Base-by-base conservation (phyloP, 1,140 invertebrate species). In the Sitophilus oryzae region DNA sequence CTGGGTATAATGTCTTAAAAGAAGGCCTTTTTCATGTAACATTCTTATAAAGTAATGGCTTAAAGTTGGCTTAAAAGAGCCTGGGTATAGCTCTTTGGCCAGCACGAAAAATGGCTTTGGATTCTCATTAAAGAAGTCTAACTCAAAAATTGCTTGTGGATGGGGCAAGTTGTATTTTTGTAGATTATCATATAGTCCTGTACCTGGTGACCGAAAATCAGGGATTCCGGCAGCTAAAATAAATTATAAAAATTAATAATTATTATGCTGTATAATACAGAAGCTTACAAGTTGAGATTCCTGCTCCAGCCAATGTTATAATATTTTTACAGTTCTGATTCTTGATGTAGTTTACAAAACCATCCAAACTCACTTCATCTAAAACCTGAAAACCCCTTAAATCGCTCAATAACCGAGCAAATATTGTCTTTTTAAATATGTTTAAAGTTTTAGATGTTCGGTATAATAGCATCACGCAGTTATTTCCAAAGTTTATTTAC, bases 141-240 rank as follows among this genome's bases (percentile, higher is more conserved):
- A 82, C 69, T 96, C 92, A 74, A 98, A 96, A 62, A 97, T 93
- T n/a, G 91, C 87, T 68, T 93, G 86, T n/a, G 93, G 93, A 76
- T 93, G 82, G 0, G 92, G 91, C 37, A 97, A 76, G 63, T 93
- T 85, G 69, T 95, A 96, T 71, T 96, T 93, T 56, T 87, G 77
- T 23, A 98, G 76, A 73, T 96, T 96, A 68, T 89, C 81, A 74
- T 98, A 98, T 1, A 98, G 73, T 2, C 95, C 95, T 58, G 85
- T 89, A 21, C 85, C 87, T 4, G 92, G 92, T 22, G 89, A 93
- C 14, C 94, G 82, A 74, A 91, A 93, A 72, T 96, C 93, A 35
- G 93, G 94, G 67, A 97, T 96, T 52, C 93, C 93, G 56, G 92
- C 91, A 73, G 91, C 91, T 91, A 71, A 59, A 78, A 79, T 54